phyloP scores from a whole-genome alignment of 2,888 invertebrate species.

The Himalopsyche tibetana region DNA sequence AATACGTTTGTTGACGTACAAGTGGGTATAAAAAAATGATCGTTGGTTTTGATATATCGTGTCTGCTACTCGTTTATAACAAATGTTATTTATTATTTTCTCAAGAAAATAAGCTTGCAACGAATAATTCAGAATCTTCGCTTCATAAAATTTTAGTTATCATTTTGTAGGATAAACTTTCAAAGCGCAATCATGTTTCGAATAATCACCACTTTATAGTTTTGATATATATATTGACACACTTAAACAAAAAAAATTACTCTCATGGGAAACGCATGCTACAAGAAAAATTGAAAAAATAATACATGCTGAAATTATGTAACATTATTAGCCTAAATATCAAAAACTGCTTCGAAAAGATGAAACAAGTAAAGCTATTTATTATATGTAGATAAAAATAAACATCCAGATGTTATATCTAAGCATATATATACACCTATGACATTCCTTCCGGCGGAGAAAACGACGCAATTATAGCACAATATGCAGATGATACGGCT shows the following conservation, averaged over 20 bases:
- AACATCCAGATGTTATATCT: too few relatives aligned
- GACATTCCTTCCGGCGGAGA: too few relatives aligned
- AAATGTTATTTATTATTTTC: conserved; percentile 4
- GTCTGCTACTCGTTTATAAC: not conserved
- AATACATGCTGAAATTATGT: too few relatives aligned
- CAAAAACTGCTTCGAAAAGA: too few relatives aligned
- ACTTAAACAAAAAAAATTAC: not conserved
- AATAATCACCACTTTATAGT: not conserved
- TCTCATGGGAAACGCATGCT: not conserved
- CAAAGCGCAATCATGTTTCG: conserved; percentile 13
- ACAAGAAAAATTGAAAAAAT: too few relatives aligned
- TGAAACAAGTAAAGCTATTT: too few relatives aligned
- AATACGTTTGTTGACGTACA: not conserved
- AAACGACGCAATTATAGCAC: too few relatives aligned
- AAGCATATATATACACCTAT: too few relatives aligned
- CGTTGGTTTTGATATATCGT: conserved; percentile 12
- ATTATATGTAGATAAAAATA: too few relatives aligned
- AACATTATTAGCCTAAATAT: too few relatives aligned
- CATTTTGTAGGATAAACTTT: not conserved
- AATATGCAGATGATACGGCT: too few relatives aligned
- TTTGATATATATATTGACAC: not conserved
- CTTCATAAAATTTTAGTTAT: not conserved
- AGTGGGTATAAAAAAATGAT: not conserved
- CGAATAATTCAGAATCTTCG: conserved; percentile 2
- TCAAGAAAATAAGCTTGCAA: conserved; percentile 7